Percentiles rank a stretch among this genome's conserved stretches.
phyloP scores from a whole-genome alignment of 2,113 vertebrate species.

The Prionailurus viverrinus region DNA sequence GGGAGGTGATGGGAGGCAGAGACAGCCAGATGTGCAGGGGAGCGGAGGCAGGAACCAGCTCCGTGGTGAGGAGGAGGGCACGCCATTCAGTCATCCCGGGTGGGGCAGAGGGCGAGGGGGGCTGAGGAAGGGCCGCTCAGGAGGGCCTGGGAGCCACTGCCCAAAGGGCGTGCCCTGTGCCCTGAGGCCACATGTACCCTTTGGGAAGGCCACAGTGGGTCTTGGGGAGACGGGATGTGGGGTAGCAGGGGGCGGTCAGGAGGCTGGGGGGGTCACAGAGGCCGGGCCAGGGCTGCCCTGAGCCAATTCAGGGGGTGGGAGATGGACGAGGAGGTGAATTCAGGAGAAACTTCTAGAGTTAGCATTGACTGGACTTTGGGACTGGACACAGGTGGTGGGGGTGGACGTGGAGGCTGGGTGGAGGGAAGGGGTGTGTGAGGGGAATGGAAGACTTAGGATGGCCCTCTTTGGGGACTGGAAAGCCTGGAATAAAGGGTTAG shows the following conservation, averaged over 20 bases:
- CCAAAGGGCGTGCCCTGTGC: no score
- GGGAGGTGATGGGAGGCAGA: background rate
- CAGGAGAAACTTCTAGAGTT: background rate
- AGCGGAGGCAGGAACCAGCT: background rate
- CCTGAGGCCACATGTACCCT: background rate
- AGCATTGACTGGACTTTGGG: background rate
- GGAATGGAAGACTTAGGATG: no score
- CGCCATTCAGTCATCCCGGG: no score
- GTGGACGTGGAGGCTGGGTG: fast-evolving
- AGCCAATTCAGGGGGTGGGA: background rate
- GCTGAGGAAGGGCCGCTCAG: background rate
- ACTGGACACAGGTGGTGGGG: background rate
- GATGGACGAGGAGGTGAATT: background rate
- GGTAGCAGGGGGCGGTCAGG: background rate
- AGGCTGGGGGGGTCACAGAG: background rate
- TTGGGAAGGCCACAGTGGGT: background rate
- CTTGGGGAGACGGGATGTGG: background rate
- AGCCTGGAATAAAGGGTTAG: background rate
- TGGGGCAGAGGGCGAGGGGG: background rate
- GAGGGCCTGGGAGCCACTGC: background rate
- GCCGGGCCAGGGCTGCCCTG: background rate
- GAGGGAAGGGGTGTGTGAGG: background rate
- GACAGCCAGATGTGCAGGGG: no score
- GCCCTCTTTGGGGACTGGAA: background rate
- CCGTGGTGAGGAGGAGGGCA: background rate